phyloP scores from a whole-genome alignment of 2,888 invertebrate species.

The Nomada ruficornis region DNA sequence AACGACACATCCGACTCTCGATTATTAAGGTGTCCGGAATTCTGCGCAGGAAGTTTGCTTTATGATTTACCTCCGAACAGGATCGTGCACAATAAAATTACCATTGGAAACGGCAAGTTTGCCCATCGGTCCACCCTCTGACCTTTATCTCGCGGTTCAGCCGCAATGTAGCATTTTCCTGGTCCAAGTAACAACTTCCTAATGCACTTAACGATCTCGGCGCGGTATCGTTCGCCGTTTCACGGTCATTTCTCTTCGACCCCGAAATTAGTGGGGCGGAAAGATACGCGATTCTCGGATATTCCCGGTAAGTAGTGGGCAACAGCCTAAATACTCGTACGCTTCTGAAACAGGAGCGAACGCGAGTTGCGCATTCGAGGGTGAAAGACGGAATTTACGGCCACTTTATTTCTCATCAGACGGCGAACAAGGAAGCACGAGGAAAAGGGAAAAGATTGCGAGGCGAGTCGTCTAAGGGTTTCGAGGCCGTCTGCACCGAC shows the following conservation, averaged over 20 bases:
- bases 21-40: no score
- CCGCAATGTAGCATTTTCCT: constrained; percentile 40
- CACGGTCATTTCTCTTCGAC: constrained; percentile 71
- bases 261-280: constrained; percentile 71
- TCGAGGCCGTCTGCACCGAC: constrained; percentile 17
- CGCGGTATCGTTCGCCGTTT: constrained; percentile 70
- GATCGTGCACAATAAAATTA: neutral
- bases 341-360: constrained; percentile 46
- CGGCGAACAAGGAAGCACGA: constrained; percentile 62
- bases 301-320: constrained; percentile 73
- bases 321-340: constrained; percentile 75
- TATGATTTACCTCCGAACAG: neutral
- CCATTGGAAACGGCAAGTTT: constrained; percentile 1
- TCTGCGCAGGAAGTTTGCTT: neutral
- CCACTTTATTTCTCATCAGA: constrained; percentile 81
- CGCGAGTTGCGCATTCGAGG: constrained; percentile 24
- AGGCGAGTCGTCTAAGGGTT: neutral
- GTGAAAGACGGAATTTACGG: constrained; percentile 75
- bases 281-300: constrained; percentile 75
- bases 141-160: constrained; percentile 42
- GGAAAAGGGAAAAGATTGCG: neutral
- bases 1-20: no score
- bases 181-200: constrained; percentile 67
- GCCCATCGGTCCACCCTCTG: constrained; percentile 31
- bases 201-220: constrained; percentile 72